Percentiles rank a stretch among this genome's conserved stretches.
phyloP scores from a whole-genome alignment of 2,113 vertebrate species.

The Uria lomvia region DNA sequence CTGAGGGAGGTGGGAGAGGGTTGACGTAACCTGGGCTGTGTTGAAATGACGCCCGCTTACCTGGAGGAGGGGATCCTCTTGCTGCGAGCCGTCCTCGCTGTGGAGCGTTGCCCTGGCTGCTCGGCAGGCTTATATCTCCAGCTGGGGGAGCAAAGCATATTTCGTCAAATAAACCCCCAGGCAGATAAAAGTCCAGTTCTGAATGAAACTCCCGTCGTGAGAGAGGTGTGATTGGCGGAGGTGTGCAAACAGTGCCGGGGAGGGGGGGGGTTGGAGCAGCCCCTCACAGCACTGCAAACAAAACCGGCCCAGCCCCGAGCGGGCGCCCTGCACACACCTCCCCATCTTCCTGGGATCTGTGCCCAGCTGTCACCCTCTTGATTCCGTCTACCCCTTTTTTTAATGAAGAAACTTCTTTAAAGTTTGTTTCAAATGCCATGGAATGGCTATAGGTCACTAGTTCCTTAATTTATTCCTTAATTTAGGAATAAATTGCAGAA shows the following conservation, averaged over 20 bases:
- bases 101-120: neutral
- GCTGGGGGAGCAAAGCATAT: neutral
- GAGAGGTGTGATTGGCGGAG: neutral
- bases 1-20: neutral
- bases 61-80: neutral
- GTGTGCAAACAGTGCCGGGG: neutral
- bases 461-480: neutral
- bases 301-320: fast-evolving
- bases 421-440: neutral
- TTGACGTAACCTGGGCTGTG: neutral
- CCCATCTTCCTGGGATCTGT: fast-evolving
- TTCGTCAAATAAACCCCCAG: neutral
- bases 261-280: neutral
- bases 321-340: neutral
- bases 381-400: neutral
- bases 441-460: neutral
- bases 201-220: neutral
- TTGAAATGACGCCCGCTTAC: neutral
- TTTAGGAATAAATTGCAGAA: neutral
- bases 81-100: neutral
- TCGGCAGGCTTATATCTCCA: neutral
- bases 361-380: neutral
- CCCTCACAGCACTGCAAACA: neutral
- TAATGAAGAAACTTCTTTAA: neutral
- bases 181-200: constrained; percentile 31